phyloP scores from a whole-genome alignment of 2,113 vertebrate species.

The Baryphthengus martii region DNA sequence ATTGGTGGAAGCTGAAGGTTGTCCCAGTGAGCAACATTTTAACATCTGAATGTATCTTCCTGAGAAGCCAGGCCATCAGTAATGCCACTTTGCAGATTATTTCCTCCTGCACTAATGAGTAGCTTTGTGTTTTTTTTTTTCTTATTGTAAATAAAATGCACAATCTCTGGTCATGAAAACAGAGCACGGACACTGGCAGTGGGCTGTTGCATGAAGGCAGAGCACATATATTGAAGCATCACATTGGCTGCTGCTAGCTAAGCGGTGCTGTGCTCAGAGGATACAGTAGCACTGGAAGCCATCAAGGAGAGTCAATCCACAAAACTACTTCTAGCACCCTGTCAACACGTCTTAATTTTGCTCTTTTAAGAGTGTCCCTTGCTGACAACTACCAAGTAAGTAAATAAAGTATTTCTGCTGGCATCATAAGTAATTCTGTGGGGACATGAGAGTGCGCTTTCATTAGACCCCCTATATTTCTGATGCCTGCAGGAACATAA shows the following conservation, averaged over 20 bases:
- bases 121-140: background rate
- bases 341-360: background rate
- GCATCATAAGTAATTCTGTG: background rate
- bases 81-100: background rate
- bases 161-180: background rate
- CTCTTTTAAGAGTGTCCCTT: background rate
- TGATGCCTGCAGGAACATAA: background rate
- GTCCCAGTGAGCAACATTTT: background rate
- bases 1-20: background rate
- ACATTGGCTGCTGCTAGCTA: background rate
- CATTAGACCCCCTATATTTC: background rate
- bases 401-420: constrained; percentile 1
- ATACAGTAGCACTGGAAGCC: background rate
- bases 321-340: background rate
- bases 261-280: background rate
- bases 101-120: background rate
- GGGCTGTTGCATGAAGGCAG: background rate
- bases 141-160: background rate
- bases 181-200: accelerated
- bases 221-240: accelerated
- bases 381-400: background rate
- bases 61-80: background rate
- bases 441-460: background rate
- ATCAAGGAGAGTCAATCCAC: background rate
- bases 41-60: background rate